A percentile compares a stretch with the other conserved stretches of the same genome.
These are phyloP conservation scores for Helogale parvula DNA, from an alignment of 2,113 vertebrate species.

Conservation along the genomic window DNA sequence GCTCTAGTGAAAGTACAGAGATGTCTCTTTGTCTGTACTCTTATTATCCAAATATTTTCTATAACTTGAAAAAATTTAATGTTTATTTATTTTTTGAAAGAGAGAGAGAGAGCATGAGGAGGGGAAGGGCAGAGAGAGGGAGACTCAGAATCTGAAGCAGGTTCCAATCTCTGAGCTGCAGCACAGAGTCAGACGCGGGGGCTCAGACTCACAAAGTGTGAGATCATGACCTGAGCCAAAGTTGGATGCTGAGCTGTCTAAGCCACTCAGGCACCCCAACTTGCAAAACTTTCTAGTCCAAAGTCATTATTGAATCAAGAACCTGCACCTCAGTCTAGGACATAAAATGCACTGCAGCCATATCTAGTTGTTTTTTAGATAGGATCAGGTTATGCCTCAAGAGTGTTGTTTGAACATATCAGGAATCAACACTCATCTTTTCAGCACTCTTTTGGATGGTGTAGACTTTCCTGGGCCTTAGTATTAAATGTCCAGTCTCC, in stretches of 20 bases:
- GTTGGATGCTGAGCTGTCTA: background rate
- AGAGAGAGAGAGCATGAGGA: too few relatives aligned
- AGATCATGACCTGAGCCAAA: background rate
- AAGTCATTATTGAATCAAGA: background rate
- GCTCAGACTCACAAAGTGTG: background rate
- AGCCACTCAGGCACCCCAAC: background rate
- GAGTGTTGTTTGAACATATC: background rate
- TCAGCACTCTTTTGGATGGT: background rate
- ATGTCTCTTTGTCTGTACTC: background rate
- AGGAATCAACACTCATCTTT: background rate
- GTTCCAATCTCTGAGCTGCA: background rate
- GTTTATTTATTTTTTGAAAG: too few relatives aligned
- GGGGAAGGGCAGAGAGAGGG: background rate
- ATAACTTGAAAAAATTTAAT: background rate
- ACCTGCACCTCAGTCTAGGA: too few relatives aligned
- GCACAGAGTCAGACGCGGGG: background rate
- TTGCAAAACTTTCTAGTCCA: background rate
- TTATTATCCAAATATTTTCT: background rate
- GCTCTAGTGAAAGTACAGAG: background rate
- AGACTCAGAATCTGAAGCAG: background rate
- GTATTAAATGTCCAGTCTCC: background rate
- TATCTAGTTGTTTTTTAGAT: background rate
- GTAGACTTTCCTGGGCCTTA: background rate
- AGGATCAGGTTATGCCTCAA: background rate
- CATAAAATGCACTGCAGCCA: fast-evolving